Conservation (phyloP, 2,797 vertebrate genomes). For the Alfaro cultratus region DNA sequence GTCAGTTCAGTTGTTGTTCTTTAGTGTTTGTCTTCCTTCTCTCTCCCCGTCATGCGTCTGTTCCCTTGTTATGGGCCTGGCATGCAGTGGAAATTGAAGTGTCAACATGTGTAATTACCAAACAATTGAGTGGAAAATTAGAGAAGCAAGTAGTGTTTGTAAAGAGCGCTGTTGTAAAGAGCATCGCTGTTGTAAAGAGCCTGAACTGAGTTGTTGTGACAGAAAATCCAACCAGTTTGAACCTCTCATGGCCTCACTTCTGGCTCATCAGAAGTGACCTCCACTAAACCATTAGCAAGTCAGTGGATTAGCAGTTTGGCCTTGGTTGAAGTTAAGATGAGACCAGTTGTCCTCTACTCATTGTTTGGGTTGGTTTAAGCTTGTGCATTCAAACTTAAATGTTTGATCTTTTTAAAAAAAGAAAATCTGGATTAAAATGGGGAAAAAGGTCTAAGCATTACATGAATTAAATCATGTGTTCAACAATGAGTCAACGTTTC, state of each 20-base stretch:
- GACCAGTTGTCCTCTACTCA: background rate
- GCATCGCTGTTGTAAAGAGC: constrained; percentile 15
- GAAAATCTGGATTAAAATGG: background rate
- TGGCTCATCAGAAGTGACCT: constrained; percentile 20
- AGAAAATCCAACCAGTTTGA: constrained; percentile 25
- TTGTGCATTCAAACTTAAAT: background rate
- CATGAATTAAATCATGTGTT: background rate
- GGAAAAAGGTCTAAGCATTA: background rate
- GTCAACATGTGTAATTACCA: constrained; percentile 65
- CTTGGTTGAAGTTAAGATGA: constrained; percentile 5
- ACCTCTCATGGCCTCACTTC: constrained; percentile 7
- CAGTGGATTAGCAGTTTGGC: constrained; percentile 42
- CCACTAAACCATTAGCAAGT: constrained; percentile 31
- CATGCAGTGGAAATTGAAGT: constrained; percentile 52
- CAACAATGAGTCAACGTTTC: background rate
- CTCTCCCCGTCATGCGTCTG: constrained; percentile 18
- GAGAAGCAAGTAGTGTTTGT: constrained; percentile 32
- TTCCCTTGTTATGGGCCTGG: constrained; percentile 40
- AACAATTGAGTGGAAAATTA: constrained; percentile 67
- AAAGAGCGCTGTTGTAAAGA: no score
- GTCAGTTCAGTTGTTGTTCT: constrained; percentile 6
- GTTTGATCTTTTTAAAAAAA: background rate
- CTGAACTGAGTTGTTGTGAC: constrained; percentile 36
- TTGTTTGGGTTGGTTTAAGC: background rate
- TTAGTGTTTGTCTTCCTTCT: constrained; percentile 15